Percentiles rank a stretch among this genome's conserved stretches.
Evolutionary conservation across 2,113 vertebrate genomes (phyloP).

Genomic region (Sitta europaea): DNA sequence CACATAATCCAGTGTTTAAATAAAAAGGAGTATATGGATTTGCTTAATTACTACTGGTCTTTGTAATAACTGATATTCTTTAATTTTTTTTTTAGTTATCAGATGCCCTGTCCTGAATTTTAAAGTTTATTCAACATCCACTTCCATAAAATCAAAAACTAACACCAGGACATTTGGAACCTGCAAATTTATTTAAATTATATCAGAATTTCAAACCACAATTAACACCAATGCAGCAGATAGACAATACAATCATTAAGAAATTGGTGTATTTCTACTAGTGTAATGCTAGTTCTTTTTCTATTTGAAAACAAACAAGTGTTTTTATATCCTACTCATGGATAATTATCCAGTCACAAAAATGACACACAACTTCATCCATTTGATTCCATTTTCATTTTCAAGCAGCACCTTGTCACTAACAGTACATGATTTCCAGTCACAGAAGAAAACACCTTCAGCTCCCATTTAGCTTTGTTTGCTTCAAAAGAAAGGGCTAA

Average conservation of each 20-base stretch:
- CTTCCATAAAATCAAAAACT: not conserved
- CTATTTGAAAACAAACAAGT: not conserved
- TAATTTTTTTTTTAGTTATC: not conserved
- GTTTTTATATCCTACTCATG: not conserved
- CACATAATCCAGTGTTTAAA: not conserved
- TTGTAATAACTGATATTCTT: not conserved
- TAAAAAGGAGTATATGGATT: not conserved
- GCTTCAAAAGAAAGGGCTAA: slow-evolving; percentile 25
- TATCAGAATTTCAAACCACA: not conserved
- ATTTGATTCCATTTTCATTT: not conserved
- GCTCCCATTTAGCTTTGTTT: not conserved
- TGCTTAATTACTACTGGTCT: not conserved
- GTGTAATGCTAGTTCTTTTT: not conserved
- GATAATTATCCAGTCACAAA: not conserved
- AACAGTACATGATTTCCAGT: not conserved
- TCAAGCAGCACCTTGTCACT: not conserved
- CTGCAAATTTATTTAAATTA: not conserved
- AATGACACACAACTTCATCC: not conserved
- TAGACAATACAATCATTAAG: not conserved
- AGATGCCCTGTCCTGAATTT: not conserved
- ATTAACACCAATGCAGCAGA: not conserved
- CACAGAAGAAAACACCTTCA: not conserved
- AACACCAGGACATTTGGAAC: not conserved
- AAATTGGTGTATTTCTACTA: not conserved
- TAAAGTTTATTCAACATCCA: not conserved